phyloP scores from a whole-genome alignment of 2,113 vertebrate species.

The Brienomyrus brachyistius region DNA sequence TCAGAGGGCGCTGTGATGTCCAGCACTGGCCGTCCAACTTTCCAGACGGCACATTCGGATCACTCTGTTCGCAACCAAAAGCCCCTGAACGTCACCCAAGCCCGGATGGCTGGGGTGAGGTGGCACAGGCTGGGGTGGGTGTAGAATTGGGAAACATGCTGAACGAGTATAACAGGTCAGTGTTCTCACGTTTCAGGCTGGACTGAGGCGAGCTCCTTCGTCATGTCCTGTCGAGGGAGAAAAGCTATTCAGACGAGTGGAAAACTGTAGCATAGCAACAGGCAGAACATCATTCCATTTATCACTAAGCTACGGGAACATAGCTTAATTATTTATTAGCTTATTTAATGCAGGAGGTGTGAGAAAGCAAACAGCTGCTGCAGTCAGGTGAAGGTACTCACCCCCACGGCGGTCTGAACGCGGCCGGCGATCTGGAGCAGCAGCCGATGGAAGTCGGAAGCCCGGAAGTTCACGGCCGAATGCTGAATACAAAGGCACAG shows the following conservation, averaged over 20 bases:
- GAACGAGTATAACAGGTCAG: not conserved
- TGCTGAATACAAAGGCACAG: slow-evolving; percentile 62
- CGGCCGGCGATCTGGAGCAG: slow-evolving; percentile 55
- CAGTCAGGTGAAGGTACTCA: slow-evolving; percentile 36
- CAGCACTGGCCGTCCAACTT: not conserved
- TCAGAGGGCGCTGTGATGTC: not conserved
- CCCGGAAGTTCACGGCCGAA: slow-evolving; percentile 46
- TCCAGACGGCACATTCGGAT: not conserved
- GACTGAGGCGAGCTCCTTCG: slow-evolving; percentile 58
- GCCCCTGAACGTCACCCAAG: not conserved
- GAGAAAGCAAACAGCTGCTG: not conserved
- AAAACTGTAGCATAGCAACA: slow-evolving; percentile 16
- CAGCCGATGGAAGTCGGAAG: slow-evolving; percentile 50
- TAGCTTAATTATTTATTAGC: not conserved
- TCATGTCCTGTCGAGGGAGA: slow-evolving; percentile 55
- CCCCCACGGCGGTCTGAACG: slow-evolving; percentile 61
- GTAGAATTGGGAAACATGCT: not conserved
- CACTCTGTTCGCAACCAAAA: not conserved
- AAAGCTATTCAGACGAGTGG: slow-evolving; percentile 2
- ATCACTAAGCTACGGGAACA: not conserved
- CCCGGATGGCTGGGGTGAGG: not conserved
- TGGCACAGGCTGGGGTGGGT: not conserved
- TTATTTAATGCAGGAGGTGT: not conserved
- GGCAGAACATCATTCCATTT: not conserved
- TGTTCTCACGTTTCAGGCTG: slow-evolving; percentile 61